phyloP scores from a whole-genome alignment of 2,797 vertebrate genomes.

The Xenopus petersii region DNA sequence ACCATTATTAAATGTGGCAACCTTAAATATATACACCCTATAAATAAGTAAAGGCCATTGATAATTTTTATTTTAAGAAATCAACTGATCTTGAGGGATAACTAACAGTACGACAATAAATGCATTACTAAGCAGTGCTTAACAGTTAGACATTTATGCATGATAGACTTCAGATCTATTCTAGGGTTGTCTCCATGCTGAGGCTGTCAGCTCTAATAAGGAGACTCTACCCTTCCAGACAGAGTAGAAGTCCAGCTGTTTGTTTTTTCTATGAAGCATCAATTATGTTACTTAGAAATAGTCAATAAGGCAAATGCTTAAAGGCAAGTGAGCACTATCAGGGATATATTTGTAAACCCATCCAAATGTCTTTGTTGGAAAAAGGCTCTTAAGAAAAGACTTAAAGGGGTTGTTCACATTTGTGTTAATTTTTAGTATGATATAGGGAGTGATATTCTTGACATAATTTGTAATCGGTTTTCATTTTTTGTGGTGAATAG shows the following conservation, averaged over 20 bases:
- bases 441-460: too few species aligned
- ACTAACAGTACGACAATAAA: background rate
- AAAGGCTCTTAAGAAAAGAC: too few species aligned
- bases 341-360: too few species aligned
- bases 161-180: conserved; percentile 9
- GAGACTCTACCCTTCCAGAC: background rate
- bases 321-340: background rate
- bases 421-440: too few species aligned
- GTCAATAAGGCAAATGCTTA: background rate
- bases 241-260: conserved; percentile 30
- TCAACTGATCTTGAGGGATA: background rate
- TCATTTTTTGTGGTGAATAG: too few species aligned
- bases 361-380: too few species aligned
- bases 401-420: too few species aligned
- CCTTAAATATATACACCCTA: background rate
- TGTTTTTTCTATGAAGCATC: conserved; percentile 18
- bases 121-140: background rate
- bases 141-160: conserved; percentile 15
- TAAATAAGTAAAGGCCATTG: background rate
- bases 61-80: background rate
- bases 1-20: too few species aligned
- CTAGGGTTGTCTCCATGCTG: conserved; percentile 18
- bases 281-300: conserved; percentile 1
- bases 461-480: too few species aligned
- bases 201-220: conserved; percentile 34